Evolutionary conservation across 2,113 vertebrate genomes (phyloP), one percentile per base, ranked within the genome.

Genomic region (Potamarius usumacintae): DNA sequence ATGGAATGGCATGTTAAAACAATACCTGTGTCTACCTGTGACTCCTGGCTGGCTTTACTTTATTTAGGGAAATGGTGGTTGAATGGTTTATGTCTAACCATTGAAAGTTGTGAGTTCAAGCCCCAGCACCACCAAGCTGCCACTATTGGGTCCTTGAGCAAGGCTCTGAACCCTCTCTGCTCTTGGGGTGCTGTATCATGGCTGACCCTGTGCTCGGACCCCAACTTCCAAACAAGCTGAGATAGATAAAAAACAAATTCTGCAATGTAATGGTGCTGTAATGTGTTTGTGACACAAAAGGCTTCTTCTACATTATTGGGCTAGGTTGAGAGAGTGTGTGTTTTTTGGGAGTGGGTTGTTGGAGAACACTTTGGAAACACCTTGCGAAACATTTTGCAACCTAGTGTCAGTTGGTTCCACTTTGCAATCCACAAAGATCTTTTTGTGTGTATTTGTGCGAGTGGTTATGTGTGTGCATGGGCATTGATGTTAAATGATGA

Each of bases 1-100:
- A 84, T 86, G 81, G 80, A 72, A 83, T 34, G 27, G 63, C 25
- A 65, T 65, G 63, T 81, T 89, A 84, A 84, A 63, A 81, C 62
- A 63, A 86, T 87, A 34, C 83, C 60, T 60, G 25, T 72, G 80
- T 84, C 80, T 83, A 83, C n/a, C 65, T 67, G 12, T 27, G 25
- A 67, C n/a, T 67, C 4, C 11, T 69, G 67, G 67, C 1, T 72
- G 69, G 69, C 30, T 72, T 42, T 20, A 74, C 2, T 71, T 30
- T 18, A 18, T 71, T 34, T 71, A 42, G 6, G 6, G 27, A 15
- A 71, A 8, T 42, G 17, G 30, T 72, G 17, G 30, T 1, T 69
- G 7, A 72, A 7, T 72, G 65, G 12, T 25, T 42, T 42, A 42
- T 42, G 42, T 42, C 42, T 42, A 42, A 42, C 42, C 42, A 42